Evolutionary conservation across 2,888 invertebrate genomes (phyloP).

Genomic region (Idaea dimidiata): DNA sequence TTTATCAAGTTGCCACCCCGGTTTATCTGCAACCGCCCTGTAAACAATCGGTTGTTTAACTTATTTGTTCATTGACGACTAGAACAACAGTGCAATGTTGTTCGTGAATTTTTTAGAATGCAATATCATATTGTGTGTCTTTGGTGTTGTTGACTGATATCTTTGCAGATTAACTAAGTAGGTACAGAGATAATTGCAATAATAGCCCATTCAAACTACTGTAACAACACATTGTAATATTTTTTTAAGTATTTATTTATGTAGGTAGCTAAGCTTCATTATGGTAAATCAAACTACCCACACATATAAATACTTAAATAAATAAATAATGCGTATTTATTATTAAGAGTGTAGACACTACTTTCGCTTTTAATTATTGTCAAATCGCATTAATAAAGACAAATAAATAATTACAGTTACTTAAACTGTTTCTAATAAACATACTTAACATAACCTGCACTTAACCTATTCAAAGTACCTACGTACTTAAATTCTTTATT

Average conservation of each 20-base stretch:
- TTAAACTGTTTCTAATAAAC: no score
- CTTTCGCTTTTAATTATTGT: no score
- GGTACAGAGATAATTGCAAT: background rate
- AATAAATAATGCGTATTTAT: no score
- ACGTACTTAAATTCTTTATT: background rate
- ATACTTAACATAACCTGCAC: background rate
- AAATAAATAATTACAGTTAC: no score
- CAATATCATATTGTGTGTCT: constrained; percentile 2
- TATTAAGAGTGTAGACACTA: no score
- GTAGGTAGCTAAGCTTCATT: no score
- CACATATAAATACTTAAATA: no score
- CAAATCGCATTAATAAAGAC: no score
- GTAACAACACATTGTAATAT: no score
- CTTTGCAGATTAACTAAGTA: background rate
- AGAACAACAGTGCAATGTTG: constrained; percentile 46
- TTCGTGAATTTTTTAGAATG: constrained; percentile 17
- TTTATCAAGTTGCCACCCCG: constrained; percentile 70
- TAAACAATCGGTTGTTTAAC: constrained; percentile 52
- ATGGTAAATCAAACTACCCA: no score
- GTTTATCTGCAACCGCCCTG: constrained; percentile 57
- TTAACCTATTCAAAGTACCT: background rate
- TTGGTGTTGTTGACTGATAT: background rate
- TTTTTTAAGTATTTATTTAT: no score
- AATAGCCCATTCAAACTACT: background rate
- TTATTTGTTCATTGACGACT: constrained; percentile 61